Conservation (phyloP, 2,113 vertebrate species). For the Limanda limanda region DNA sequence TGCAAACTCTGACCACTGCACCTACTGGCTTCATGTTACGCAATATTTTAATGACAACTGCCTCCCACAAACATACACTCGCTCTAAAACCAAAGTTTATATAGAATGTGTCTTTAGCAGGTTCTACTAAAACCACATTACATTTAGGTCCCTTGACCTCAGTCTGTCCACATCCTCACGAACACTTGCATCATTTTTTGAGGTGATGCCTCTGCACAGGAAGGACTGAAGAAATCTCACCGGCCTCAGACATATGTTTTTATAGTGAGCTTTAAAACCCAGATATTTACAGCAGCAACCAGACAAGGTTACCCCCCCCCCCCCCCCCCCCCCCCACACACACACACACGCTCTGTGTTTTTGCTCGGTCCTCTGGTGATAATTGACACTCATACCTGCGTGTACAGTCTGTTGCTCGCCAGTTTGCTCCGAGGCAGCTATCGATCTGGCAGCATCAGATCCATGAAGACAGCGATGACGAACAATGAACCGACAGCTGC, state of each 20-base stretch:
- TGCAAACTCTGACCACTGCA: too few relatives aligned
- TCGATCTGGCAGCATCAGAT: conserved; percentile 75
- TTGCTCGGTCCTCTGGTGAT: conserved; percentile 61
- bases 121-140: background rate
- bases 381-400: conserved; percentile 66
- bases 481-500: conserved; percentile 78
- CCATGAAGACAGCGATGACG: conserved; percentile 79
- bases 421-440: conserved; percentile 74
- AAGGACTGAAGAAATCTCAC: background rate
- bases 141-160: too few relatives aligned
- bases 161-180: too few relatives aligned
- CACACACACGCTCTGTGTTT: conserved; percentile 50
- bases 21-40: too few relatives aligned
- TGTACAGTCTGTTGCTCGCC: conserved; percentile 62
- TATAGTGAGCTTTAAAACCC: conserved; percentile 24
- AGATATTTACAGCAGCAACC: conserved; percentile 19
- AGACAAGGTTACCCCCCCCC: background rate
- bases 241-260: background rate
- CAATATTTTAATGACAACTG: too few relatives aligned
- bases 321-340: background rate
- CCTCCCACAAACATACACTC: too few relatives aligned
- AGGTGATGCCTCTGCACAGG: background rate
- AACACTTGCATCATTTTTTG: background rate
- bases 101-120: too few relatives aligned
- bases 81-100: too few relatives aligned